phyloP scores from a whole-genome alignment of 2,113 vertebrate genomes.

The Apeltes quadracus region DNA sequence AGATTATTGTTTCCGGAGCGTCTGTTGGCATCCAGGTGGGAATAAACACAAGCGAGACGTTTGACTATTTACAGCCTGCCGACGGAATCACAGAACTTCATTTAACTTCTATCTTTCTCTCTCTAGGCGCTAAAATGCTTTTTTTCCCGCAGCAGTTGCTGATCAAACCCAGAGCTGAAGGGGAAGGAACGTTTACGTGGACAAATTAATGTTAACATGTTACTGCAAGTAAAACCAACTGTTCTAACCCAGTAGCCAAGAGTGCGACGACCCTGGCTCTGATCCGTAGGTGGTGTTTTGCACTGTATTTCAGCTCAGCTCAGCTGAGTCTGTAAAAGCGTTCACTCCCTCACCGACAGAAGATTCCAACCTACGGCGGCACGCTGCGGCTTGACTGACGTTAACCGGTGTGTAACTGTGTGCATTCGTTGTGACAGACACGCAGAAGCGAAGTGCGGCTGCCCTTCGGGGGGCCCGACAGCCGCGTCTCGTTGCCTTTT shows the following conservation, averaged over 20 bases:
- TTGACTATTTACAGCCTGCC: no score
- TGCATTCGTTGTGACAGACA: conserved; percentile 30
- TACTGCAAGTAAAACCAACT: no score
- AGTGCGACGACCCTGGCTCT: no score
- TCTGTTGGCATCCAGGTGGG: no score
- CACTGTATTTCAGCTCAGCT: conserved; percentile 8
- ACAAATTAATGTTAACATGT: background rate
- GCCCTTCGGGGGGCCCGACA: conserved; percentile 39
- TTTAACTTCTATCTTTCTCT: no score
- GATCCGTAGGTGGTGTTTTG: background rate
- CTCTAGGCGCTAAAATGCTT: no score
- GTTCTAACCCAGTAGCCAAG: background rate
- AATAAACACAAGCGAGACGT: no score
- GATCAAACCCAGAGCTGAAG: background rate
- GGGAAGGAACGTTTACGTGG: background rate
- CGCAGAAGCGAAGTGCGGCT: conserved; percentile 13
- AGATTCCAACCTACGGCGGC: background rate
- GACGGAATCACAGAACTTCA: no score
- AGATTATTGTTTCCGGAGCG: background rate
- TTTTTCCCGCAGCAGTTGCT: background rate
- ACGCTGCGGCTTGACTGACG: background rate
- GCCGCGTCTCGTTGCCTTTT: conserved; percentile 26
- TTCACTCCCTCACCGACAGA: background rate
- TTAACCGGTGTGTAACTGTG: conserved; percentile 20
- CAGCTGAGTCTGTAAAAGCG: background rate